Conservation (phyloP, 2,113 vertebrate genomes). For the Polypterus bichir region DNA sequence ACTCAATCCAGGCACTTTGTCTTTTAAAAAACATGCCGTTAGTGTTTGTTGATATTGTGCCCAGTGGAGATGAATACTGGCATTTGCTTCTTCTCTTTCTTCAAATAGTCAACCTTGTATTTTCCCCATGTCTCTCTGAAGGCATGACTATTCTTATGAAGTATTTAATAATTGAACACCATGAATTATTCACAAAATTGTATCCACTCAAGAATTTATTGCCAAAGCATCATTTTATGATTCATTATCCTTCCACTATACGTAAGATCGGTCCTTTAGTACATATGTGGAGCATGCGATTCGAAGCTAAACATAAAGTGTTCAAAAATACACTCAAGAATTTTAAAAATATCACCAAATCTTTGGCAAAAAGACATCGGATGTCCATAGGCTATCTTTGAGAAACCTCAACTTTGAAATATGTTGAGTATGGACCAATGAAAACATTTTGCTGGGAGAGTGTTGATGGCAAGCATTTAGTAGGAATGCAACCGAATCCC, state of each 20-base stretch:
- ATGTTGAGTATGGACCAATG: too few species aligned
- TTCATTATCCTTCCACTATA: not conserved
- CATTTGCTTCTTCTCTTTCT: constrained; percentile 20
- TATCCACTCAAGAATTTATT: constrained; percentile 6
- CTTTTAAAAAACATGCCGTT: constrained; percentile 19
- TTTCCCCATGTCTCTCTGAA: constrained; percentile 12
- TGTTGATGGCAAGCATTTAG: too few species aligned
- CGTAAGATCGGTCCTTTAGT: constrained; percentile 7
- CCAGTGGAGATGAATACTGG: constrained; percentile 16
- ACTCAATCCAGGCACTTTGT: constrained; percentile 18
- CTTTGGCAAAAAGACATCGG: constrained; percentile 14
- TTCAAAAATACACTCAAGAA: constrained; percentile 1
- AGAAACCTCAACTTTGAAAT: not conserved
- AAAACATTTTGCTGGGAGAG: too few species aligned
- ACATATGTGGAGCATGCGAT: constrained; percentile 4
- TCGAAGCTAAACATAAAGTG: constrained; percentile 6
- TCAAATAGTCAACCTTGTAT: constrained; percentile 18
- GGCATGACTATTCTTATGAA: constrained; percentile 23
- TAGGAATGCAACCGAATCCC: too few species aligned
- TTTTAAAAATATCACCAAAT: constrained; percentile 10
- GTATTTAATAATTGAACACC: constrained; percentile 20
- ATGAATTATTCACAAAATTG: constrained; percentile 12
- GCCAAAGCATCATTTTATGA: constrained; percentile 9
- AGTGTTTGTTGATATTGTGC: constrained; percentile 22
- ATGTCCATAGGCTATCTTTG: constrained; percentile 8